These are phyloP conservation scores for Macrostomum cliftonense DNA, from an alignment of 2,888 invertebrate genomes.

Conservation along the genomic window DNA sequence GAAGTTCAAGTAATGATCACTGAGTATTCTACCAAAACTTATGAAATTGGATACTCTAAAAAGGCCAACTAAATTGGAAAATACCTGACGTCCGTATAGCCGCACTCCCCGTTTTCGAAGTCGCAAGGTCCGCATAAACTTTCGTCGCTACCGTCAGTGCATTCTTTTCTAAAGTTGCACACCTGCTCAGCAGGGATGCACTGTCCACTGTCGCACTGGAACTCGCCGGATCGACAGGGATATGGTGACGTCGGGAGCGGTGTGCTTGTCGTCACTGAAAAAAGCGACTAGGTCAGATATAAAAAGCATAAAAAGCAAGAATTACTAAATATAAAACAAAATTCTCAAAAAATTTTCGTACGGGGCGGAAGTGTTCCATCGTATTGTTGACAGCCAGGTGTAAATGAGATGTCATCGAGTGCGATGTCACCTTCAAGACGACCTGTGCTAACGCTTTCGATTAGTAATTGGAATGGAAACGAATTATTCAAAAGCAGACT, in stretches of 20 bases:
- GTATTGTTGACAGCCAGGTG: not conserved
- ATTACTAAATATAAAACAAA: too few relatives aligned
- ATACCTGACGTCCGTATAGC: slow-evolving; percentile 19
- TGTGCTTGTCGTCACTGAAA: too few relatives aligned
- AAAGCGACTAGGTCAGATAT: too few relatives aligned
- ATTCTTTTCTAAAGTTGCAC: slow-evolving; percentile 12
- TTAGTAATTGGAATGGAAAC: slow-evolving; percentile 2
- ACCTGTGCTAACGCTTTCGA: slow-evolving; percentile 1
- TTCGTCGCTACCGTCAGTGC: slow-evolving; percentile 10
- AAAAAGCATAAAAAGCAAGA: too few relatives aligned
- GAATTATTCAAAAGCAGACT: not conserved
- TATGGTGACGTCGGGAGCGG: not conserved
- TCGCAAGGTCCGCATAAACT: slow-evolving; percentile 18
- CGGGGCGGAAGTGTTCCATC: slow-evolving; percentile 3
- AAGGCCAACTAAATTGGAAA: not conserved
- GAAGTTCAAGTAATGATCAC: not conserved
- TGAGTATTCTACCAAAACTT: too few relatives aligned
- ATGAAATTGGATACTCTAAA: too few relatives aligned
- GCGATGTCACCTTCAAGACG: slow-evolving; percentile 9
- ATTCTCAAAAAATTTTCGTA: too few relatives aligned
- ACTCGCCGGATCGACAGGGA: not conserved
- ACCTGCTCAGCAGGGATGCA: slow-evolving; percentile 9
- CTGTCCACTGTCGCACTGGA: slow-evolving; percentile 3
- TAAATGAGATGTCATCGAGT: slow-evolving; percentile 6
- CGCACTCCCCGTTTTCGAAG: slow-evolving; percentile 25